A percentile compares a stretch with the other conserved stretches of the same genome.
These are phyloP conservation scores for Chondrosia reniformis DNA, from an alignment of 37 sponge, comb jelly and placozoan genomes.

Conservation along the genomic window DNA sequence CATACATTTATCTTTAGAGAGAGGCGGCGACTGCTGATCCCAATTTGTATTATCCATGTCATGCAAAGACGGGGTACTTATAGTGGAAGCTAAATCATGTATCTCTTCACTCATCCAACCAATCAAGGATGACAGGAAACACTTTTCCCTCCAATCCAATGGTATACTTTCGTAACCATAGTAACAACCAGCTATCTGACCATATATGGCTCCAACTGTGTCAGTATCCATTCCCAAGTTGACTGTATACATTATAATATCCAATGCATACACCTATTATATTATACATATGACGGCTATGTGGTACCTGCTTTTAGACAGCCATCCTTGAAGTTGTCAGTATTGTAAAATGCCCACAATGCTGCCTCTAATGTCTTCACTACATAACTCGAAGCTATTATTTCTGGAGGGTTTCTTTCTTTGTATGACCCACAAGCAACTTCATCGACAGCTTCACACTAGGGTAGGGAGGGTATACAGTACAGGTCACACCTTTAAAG, in stretches of 20 bases:
- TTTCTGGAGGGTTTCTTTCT: conserved; percentile 61
- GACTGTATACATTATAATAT: conserved; percentile 44
- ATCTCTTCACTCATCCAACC: conserved; percentile 70
- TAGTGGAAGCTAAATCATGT: conserved; percentile 12
- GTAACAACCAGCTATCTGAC: conserved; percentile 87
- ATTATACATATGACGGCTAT: background rate
- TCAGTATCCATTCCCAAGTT: conserved; percentile 86
- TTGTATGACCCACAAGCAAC: conserved; percentile 75
- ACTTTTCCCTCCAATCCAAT: conserved; percentile 62
- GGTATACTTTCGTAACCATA: conserved; percentile 77
- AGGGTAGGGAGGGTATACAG: background rate
- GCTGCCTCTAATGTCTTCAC: conserved; percentile 79
- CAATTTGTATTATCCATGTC: background rate
- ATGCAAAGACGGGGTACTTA: conserved; percentile 11
- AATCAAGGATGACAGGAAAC: conserved; percentile 47
- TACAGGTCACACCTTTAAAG: too few relatives aligned
- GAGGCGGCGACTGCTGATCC: too few relatives aligned
- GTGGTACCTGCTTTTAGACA: conserved; percentile 43
- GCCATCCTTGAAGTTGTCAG: conserved; percentile 77
- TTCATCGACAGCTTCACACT: conserved; percentile 54
- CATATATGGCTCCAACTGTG: conserved; percentile 88
- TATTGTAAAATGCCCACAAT: conserved; percentile 81
- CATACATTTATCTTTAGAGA: too few relatives aligned
- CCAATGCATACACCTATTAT: too few relatives aligned
- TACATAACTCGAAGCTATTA: conserved; percentile 71